Evolutionary conservation across 2,888 invertebrate species (phyloP).

Genomic region (Anarsia innoxiella): DNA sequence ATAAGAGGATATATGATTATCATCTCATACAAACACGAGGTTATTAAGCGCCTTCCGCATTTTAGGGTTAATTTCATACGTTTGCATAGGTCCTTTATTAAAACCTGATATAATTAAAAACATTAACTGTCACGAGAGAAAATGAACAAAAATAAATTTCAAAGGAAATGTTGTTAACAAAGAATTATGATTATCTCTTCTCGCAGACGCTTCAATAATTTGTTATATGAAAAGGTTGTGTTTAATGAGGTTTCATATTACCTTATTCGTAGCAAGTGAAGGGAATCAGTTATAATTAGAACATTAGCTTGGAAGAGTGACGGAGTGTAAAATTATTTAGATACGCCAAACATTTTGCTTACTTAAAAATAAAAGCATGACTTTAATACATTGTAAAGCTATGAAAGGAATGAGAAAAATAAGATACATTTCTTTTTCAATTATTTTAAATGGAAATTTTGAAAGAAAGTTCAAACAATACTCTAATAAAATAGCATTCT

Average conservation of each 20-base stretch:
- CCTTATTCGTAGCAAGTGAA: too few relatives aligned
- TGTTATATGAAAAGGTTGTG: slow-evolving; percentile 18
- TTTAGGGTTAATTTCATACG: slow-evolving; percentile 46
- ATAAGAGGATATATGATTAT: slow-evolving; percentile 56
- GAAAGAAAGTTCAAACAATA: too few relatives aligned
- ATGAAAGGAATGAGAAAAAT: slow-evolving; percentile 10
- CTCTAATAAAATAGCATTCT: too few relatives aligned
- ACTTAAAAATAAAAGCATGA: background rate
- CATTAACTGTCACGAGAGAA: slow-evolving; percentile 23
- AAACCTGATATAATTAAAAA: slow-evolving; percentile 40
- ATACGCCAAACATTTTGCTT: too few relatives aligned
- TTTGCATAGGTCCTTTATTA: slow-evolving; percentile 45
- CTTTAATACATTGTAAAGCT: slow-evolving; percentile 9
- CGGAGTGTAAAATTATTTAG: too few relatives aligned
- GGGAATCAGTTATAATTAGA: too few relatives aligned
- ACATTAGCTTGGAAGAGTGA: too few relatives aligned
- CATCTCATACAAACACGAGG: slow-evolving; percentile 26
- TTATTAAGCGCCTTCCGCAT: slow-evolving; percentile 35
- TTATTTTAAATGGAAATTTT: too few relatives aligned
- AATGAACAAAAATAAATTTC: slow-evolving; percentile 12
- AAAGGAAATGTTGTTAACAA: background rate
- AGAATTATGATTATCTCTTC: slow-evolving; percentile 4
- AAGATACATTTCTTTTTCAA: too few relatives aligned
- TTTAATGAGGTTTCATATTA: slow-evolving; percentile 12
- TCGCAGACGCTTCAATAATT: slow-evolving; percentile 18